phyloP scores from a whole-genome alignment of 2,888 invertebrate species.

The Spisula subtruncata region DNA sequence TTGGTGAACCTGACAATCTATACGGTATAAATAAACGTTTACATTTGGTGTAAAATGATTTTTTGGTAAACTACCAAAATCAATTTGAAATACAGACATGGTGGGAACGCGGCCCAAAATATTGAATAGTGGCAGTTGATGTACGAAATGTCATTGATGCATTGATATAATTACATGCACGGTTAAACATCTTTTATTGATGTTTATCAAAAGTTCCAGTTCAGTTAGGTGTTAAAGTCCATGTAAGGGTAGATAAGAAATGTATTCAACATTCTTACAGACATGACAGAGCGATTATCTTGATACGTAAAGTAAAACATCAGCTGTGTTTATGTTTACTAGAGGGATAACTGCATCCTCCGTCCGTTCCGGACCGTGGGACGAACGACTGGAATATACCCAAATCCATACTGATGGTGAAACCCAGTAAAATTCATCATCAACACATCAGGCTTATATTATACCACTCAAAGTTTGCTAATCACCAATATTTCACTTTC shows the following conservation, averaged over 20 bases:
- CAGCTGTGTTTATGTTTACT: no score
- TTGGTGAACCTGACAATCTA: background rate
- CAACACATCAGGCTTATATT: no score
- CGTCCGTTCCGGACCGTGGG: no score
- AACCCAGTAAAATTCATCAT: no score
- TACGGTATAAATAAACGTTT: background rate
- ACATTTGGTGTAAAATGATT: background rate
- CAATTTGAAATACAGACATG: background rate
- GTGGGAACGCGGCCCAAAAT: slow-evolving; percentile 2
- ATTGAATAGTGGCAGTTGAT: background rate
- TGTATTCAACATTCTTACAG: background rate
- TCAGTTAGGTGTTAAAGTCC: background rate
- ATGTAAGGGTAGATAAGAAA: background rate
- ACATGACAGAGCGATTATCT: background rate
- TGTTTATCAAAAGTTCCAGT: background rate
- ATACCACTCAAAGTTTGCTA: no score
- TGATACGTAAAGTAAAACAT: no score
- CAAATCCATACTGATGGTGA: no score
- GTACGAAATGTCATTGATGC: background rate
- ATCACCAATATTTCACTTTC: no score
- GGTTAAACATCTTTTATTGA: background rate
- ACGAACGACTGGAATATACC: no score
- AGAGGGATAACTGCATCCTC: no score
- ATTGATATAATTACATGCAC: background rate
- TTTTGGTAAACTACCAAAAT: slow-evolving; percentile 24